These are phyloP conservation scores for Malurus leucopterus DNA, from an alignment of 2,797 vertebrate species.

Conservation along the genomic window DNA sequence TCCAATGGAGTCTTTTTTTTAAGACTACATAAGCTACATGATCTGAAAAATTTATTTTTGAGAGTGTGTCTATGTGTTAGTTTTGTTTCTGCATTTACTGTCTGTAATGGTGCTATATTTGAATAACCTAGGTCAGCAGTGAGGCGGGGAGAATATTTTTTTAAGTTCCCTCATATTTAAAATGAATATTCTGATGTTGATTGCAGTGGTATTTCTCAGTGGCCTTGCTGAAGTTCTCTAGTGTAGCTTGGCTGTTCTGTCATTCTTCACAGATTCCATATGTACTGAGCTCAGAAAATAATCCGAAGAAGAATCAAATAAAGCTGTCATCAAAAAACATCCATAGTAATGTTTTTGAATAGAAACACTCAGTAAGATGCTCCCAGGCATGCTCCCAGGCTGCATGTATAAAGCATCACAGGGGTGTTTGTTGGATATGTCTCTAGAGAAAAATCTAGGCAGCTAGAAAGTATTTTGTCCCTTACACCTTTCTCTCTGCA, in stretches of 20 bases:
- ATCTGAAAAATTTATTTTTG: not conserved
- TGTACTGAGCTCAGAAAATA: not conserved
- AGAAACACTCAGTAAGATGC: not conserved
- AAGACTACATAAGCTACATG: not conserved
- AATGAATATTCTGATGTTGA: not conserved
- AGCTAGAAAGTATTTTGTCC: not conserved
- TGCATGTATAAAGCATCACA: not conserved
- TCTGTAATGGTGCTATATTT: not conserved
- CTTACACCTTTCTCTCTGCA: not conserved
- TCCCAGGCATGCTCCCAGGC: not conserved
- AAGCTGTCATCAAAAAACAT: not conserved
- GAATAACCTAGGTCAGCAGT: not conserved
- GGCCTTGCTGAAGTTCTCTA: not conserved
- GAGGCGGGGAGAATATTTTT: not conserved
- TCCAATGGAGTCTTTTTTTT: not conserved
- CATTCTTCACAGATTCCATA: not conserved
- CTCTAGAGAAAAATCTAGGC: not conserved
- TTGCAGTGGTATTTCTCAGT: not conserved
- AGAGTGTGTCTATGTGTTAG: rapidly evolving
- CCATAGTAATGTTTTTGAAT: not conserved
- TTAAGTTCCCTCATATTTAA: not conserved
- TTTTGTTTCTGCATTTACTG: not conserved
- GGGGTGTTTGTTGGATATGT: not conserved
- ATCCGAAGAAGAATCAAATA: not conserved
- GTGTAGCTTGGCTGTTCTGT: not conserved